Evolutionary conservation across 1,140 invertebrate species (phyloP), one percentile per base, ranked within the genome.

Genomic region (Manduca sexta): DNA sequence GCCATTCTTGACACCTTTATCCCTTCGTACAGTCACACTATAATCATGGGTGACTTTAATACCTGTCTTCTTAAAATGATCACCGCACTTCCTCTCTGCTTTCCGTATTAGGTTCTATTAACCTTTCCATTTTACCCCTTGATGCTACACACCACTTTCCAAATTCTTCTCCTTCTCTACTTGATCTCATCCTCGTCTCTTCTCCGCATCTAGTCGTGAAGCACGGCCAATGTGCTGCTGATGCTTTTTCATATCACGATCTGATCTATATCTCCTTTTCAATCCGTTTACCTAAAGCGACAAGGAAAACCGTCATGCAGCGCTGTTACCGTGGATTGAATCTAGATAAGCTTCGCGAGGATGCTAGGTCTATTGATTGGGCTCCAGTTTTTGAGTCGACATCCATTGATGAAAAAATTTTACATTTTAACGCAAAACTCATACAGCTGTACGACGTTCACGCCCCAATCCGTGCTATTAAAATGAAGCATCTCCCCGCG

Each of bases 231-330:
- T 46, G 18, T 35, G 15, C 43, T 21, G 49, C 56, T 38, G 42
- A 49, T 12, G 45, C 45, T 14, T 53, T 58, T 41, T 53, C 56
- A 16, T 53, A 52, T 39, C 50, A 58, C 26, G 46, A 52, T 33
- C 14, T 58, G 4, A 21, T 58, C 11, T 57, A 35, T 26, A 18
- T 57, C 3, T 52, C 55, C 33, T 43, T 29, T 14, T 29, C 3
- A 13, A 44, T 49, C 16, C 40, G 40, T 13, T 13, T 18, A 10
- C 45, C 45, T 10, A 54, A 54, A 37, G 1, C 15, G 1, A 54
- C 42, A 48, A 14, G 31, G 11, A 40, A 33, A 42, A 34, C 42
- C 8, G 10, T 41, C 2, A 15, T 52, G n/a, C 35, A 45, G 18
- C 49, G 34, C 21, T 45, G 31, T 38, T 51, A 45, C 39, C 11